phyloP scores from a whole-genome alignment of 2,797 vertebrate species.

The Pogonophryne albipinna region DNA sequence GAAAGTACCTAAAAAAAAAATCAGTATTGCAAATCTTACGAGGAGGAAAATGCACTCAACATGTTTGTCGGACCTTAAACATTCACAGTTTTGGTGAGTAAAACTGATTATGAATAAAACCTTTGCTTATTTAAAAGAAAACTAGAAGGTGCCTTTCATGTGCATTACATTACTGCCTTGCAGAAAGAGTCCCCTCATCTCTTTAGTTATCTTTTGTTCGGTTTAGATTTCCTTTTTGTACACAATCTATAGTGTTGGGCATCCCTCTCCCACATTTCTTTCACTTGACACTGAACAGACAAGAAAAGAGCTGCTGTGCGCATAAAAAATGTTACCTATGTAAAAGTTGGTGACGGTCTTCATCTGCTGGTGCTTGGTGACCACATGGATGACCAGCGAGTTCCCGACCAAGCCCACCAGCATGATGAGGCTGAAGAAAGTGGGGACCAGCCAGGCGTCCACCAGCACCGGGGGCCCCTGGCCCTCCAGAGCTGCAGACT shows the following conservation, averaged over 20 bases:
- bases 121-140: no score
- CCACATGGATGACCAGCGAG: constrained; percentile 81
- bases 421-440: constrained; percentile 82
- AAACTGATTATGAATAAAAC: no score
- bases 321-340: constrained; percentile 67
- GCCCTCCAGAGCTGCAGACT: constrained; percentile 26
- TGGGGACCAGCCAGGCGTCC: constrained; percentile 84
- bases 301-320: not conserved
- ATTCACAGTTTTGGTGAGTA: no score
- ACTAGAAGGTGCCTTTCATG: no score
- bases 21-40: no score
- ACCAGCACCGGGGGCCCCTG: constrained; percentile 62
- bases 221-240: no score
- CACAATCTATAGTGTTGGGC: not conserved
- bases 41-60: no score
- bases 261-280: not conserved
- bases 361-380: constrained; percentile 84
- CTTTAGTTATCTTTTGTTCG: no score
- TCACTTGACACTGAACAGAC: not conserved
- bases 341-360: constrained; percentile 83
- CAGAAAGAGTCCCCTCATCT: no score
- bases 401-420: constrained; percentile 80
- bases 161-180: no score
- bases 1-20: no score
- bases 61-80: no score